Evolutionary conservation across 2,888 invertebrate genomes (phyloP).

Genomic region (Hylaea fasciaria): DNA sequence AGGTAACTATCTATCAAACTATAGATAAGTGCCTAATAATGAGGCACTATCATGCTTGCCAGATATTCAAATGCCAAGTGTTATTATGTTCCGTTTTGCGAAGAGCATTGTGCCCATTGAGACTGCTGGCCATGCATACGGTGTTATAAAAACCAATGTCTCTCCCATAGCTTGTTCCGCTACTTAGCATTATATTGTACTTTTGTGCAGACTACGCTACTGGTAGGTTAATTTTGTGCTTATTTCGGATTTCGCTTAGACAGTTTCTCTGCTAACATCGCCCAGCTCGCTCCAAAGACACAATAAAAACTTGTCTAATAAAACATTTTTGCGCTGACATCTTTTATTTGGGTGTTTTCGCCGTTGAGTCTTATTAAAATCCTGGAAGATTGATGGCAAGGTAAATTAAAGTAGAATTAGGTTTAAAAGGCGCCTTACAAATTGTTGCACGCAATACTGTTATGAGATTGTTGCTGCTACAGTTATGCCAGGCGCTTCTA

Average conservation of each 20-base stretch:
- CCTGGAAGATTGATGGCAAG: slow-evolving; percentile 1
- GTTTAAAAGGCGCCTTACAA: slow-evolving; percentile 2
- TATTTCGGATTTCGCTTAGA: slow-evolving; percentile 44
- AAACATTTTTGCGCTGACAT: slow-evolving; percentile 14
- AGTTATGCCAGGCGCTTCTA: slow-evolving; percentile 2
- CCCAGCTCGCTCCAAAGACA: slow-evolving; percentile 6
- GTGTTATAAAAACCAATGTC: too few species aligned
- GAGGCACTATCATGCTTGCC: background rate
- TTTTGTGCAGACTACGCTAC: slow-evolving; percentile 48
- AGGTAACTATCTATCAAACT: too few species aligned
- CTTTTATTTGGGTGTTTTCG: slow-evolving; percentile 7
- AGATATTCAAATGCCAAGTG: background rate
- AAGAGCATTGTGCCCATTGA: too few species aligned
- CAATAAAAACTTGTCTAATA: slow-evolving; percentile 25
- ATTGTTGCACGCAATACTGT: slow-evolving; percentile 1
- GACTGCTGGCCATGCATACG: too few species aligned
- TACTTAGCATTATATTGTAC: slow-evolving; percentile 49
- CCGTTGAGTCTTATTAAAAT: slow-evolving; percentile 3
- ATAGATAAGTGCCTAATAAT: too few species aligned
- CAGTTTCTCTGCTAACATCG: slow-evolving; percentile 37
- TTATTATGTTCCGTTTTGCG: too few species aligned
- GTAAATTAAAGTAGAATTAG: slow-evolving; percentile 1
- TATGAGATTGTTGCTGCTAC: background rate
- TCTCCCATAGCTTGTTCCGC: slow-evolving; percentile 37
- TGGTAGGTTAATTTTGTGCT: slow-evolving; percentile 53